Base-by-base conservation (phyloP, 2,113 vertebrate genomes). In the Syngnathus typhle region DNA sequence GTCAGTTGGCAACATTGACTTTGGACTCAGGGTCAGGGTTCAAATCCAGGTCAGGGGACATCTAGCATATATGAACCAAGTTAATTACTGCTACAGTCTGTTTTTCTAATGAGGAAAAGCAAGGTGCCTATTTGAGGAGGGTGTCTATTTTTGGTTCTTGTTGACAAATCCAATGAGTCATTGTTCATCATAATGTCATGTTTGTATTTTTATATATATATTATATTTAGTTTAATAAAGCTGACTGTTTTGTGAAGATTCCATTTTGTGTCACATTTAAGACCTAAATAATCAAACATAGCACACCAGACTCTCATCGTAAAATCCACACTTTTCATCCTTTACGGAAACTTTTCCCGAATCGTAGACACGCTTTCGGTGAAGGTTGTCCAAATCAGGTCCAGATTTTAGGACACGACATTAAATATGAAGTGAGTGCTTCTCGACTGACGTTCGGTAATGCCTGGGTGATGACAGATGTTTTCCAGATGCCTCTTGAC, bases 331-430 rank as follows among this genome's bases (percentile, higher is more conserved):
- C 47, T 78, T 74, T 64, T 75, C 75, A 78, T 80, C 77, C 75
- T 64, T 72, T 65, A 62, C 78, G 85, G 82, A 82, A 84, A 85
- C 61, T 76, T 18, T 4, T 78, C 58, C 81, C 78, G 70, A 72
- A 67, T 70, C 12, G 58, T 69, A 41, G 68, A 54, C 13, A 19
- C 19, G 70, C 67, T 71, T 72, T 66, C 79, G 79, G 78, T 77
- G 81, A 80, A 80, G 75, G 61, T 75, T 77, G 75, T 66, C 2
- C 58, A 71, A 75, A 74, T 60, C 69, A 60, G 66, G 69, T 75
- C 73, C 77, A 80, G 80, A 70, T 64, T 62, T 82, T 71, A 71
- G 67, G n/a, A 80, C 77, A 76, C 65, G 59, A n/a, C 36, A 69
- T 19, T 67, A n/a, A 75, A 67, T 61, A 49, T 36, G 64, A 62